Evolutionary conservation across 2,113 vertebrate genomes (phyloP).

Genomic region (Peromyscus leucopus): DNA sequence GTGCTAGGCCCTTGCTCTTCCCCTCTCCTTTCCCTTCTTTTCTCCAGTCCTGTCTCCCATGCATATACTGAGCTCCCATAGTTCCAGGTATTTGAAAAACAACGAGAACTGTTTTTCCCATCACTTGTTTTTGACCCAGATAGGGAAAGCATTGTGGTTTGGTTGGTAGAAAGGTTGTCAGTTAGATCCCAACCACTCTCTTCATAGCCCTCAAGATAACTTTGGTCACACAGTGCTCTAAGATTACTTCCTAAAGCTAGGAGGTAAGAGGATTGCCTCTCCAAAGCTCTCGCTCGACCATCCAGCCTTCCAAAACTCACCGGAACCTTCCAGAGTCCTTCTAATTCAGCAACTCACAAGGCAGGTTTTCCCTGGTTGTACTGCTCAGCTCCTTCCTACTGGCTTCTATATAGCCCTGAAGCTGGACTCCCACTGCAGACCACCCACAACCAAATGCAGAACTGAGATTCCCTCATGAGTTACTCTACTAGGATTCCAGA

Average conservation of each 20-base stretch:
- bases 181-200: background rate
- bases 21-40: background rate
- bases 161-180: background rate
- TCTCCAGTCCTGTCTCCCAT: background rate
- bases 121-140: background rate
- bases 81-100: background rate
- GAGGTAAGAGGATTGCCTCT: background rate
- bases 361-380: background rate
- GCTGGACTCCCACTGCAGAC: background rate
- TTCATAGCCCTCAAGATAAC: background rate
- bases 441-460: background rate
- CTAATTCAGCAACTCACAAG: background rate
- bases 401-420: background rate
- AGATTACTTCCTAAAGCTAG: background rate
- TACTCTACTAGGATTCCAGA: background rate
- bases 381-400: accelerated
- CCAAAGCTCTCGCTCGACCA: background rate
- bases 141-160: background rate
- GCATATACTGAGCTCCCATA: background rate
- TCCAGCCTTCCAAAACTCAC: background rate
- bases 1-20: background rate
- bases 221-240: background rate
- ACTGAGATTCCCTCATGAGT: background rate
- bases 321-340: background rate
- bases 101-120: background rate